Conservation (phyloP, 2,113 vertebrate genomes). For the Dicrurus megarhynchus region DNA sequence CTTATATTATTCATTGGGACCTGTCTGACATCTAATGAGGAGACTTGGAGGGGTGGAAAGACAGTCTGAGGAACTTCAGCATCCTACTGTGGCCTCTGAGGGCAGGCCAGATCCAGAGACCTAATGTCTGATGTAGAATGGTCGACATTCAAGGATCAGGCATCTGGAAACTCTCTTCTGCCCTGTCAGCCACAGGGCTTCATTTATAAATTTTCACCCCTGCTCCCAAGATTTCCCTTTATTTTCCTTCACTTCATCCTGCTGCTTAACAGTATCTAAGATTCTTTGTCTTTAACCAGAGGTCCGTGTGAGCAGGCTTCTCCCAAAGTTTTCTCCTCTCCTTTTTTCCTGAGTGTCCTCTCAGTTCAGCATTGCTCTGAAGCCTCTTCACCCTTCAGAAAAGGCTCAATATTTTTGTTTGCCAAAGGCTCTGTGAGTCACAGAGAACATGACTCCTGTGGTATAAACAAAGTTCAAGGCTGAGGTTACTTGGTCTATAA, state of each 20-base stretch:
- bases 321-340: neutral
- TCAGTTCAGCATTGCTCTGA: neutral
- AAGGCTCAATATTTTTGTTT: conserved; percentile 1
- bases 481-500: conserved; percentile 29
- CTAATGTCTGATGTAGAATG: neutral
- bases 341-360: neutral
- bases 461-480: conserved; percentile 42
- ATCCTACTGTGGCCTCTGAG: neutral
- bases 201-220: neutral
- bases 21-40: neutral
- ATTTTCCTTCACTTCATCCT: neutral
- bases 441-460: conserved; percentile 23
- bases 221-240: neutral
- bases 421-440: conserved; percentile 30
- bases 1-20: fast-evolving
- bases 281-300: neutral
- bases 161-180: neutral
- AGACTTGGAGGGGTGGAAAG: neutral
- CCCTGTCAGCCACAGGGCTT: neutral
- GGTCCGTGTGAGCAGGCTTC: neutral
- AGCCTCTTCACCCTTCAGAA: neutral
- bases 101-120: neutral
- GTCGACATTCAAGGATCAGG: neutral
- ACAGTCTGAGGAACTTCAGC: neutral
- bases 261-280: neutral